Evolutionary conservation across 1,140 invertebrate genomes (phyloP), one percentile per base, ranked within the genome.

Genomic region (Monomorium pharaonis): DNA sequence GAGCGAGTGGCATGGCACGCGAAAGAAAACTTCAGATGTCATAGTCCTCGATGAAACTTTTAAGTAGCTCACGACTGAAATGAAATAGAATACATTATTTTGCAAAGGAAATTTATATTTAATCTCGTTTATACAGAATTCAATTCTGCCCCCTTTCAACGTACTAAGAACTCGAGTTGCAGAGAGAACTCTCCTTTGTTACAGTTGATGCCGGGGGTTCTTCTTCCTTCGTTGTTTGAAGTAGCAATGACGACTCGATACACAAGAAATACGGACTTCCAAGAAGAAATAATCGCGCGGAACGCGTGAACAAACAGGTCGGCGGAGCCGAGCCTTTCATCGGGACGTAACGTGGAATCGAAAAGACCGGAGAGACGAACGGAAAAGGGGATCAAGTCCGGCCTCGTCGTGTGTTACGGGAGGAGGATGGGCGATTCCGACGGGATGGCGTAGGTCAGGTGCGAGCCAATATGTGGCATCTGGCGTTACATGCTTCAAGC

Each of bases 401-500:
- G 44, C 63, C 49, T 60, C 67, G 67, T 60, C 67, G 67, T 60
- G 12, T 72, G 67, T 83, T 83, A 44, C 27, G 60, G 30, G 30
- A 56, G 30, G 30, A 56, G 42, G 44, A 18, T 37, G 65, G 24
- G 47, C 24, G 54, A 21, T 33, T 51, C 47, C 80, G 47, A 51
- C 27, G 54, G 74, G 47, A 83, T 83, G 77, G 77, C 47, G 72
- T 69, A 84, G 88, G 89, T 91, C 92, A 91, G 92, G 89, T 88
- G 92, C 88, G 88, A 93, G 91, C 91, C 93, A 94, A 94, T 94
- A 94, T 94, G 94, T 93, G 92, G 91, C 94, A 94, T 94, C 94
- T 95, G 94, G 93, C 91, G 93, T 94, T 92, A 94, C 94, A 95
- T 90, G 94, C 87, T 94, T 94, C 93, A 93, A 93, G 94, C 93